These are phyloP conservation scores for Lasioglossum malachurum DNA, from an alignment of 2,888 invertebrate genomes.

Conservation along the genomic window DNA sequence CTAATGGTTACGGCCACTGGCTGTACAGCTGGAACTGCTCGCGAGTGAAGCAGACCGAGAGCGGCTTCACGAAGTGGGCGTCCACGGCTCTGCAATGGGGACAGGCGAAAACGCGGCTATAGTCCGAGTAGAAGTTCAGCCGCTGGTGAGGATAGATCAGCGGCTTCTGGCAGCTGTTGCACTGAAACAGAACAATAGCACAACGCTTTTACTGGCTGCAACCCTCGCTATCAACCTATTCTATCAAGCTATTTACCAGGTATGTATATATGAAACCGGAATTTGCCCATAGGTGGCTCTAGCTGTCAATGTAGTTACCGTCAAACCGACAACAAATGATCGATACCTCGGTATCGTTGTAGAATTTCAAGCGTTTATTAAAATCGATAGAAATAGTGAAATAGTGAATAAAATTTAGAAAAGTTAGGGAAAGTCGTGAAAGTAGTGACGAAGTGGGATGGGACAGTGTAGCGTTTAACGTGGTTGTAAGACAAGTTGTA, in stretches of 20 bases:
- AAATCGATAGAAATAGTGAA: not conserved
- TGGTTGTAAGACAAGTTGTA: not conserved
- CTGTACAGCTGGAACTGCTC: conserved; percentile 89
- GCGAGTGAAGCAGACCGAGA: conserved; percentile 93
- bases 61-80: conserved; percentile 97
- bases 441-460: too few species aligned
- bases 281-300: too few species aligned
- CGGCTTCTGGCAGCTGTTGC: conserved; percentile 96
- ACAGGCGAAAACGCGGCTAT: conserved; percentile 96
- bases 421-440: too few species aligned
- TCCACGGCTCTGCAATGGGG: conserved; percentile 96
- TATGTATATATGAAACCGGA: too few species aligned
- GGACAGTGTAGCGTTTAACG: not conserved
- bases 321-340: too few species aligned
- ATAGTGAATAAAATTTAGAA: not conserved
- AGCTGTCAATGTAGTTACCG: too few species aligned
- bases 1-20: conserved; percentile 93
- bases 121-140: conserved; percentile 97
- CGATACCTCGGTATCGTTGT: not conserved
- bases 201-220: not conserved
- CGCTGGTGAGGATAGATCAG: conserved; percentile 94
- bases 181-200: conserved; percentile 87
- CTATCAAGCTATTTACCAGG: too few species aligned
- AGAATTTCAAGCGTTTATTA: not conserved
- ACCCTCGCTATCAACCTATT: not conserved